phyloP scores from a whole-genome alignment of 2,888 invertebrate genomes.

The Polia nebulosa region DNA sequence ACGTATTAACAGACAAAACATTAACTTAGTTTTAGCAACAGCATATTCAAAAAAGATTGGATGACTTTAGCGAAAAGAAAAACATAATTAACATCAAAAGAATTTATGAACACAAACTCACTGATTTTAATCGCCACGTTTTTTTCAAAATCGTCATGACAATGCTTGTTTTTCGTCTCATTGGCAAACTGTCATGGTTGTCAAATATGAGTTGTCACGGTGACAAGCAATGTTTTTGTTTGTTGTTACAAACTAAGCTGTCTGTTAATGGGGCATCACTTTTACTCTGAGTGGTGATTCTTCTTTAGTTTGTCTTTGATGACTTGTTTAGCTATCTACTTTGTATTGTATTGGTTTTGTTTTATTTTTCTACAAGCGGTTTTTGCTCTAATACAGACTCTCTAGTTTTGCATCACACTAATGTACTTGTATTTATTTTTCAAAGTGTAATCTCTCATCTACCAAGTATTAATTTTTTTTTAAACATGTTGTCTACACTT shows the following conservation, averaged over 20 bases:
- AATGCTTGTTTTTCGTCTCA: constrained; percentile 28
- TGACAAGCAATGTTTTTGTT: constrained; percentile 41
- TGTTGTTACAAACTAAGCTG: constrained; percentile 41
- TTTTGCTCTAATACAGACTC: background rate
- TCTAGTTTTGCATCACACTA: background rate
- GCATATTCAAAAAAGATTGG: constrained; percentile 33
- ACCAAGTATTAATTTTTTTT: too few species aligned
- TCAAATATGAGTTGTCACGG: constrained; percentile 38
- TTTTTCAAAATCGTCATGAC: constrained; percentile 52
- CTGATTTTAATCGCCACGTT: constrained; percentile 48
- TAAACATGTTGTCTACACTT: too few species aligned
- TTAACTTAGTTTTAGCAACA: constrained; percentile 1
- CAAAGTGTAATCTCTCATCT: too few species aligned
- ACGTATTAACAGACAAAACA: background rate
- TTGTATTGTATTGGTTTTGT: background rate
- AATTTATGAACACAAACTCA: constrained; percentile 44
- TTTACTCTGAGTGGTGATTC: constrained; percentile 22
- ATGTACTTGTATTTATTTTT: too few species aligned
- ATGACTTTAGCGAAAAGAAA: constrained; percentile 22
- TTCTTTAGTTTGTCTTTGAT: background rate
- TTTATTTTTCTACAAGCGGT: background rate
- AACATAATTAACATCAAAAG: constrained; percentile 5
- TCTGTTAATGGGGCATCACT: constrained; percentile 35
- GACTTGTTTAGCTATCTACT: background rate
- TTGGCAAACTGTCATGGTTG: constrained; percentile 37